phyloP scores from a whole-genome alignment of 2,888 invertebrate genomes.

The Strigamia crassipes region DNA sequence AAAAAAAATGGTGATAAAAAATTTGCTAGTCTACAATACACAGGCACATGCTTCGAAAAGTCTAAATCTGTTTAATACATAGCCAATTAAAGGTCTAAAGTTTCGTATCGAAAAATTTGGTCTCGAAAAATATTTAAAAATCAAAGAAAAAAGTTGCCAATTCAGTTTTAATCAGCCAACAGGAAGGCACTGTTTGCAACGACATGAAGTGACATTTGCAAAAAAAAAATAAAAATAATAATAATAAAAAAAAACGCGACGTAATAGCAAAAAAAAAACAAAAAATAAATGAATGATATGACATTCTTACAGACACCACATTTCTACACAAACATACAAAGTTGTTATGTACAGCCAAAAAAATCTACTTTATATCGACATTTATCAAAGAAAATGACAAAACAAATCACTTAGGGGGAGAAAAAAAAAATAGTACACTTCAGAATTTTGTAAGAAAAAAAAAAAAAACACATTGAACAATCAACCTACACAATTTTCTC shows the following conservation, averaged over 20 bases:
- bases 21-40: neutral
- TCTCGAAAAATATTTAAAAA: neutral
- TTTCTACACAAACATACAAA: slow-evolving; percentile 10
- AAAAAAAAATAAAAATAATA: no score
- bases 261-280: neutral
- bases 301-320: slow-evolving; percentile 2
- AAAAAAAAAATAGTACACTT: neutral
- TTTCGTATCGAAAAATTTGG: no score
- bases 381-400: neutral
- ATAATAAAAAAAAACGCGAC: no score
- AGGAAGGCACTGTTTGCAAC: slow-evolving; percentile 10
- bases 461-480: neutral
- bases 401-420: neutral
- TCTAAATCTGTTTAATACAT: neutral
- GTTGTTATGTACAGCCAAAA: neutral
- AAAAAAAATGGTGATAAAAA: neutral
- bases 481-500: slow-evolving; percentile 2
- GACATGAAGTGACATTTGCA: neutral
- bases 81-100: neutral
- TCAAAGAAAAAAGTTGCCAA: neutral
- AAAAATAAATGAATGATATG: neutral
- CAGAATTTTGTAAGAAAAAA: neutral
- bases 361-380: neutral
- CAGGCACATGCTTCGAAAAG: neutral
- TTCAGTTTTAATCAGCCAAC: slow-evolving; percentile 7